These are phyloP conservation scores for Ceratosolen fusciceps DNA, from an alignment of 1,140 invertebrate genomes.

Conservation along the genomic window DNA sequence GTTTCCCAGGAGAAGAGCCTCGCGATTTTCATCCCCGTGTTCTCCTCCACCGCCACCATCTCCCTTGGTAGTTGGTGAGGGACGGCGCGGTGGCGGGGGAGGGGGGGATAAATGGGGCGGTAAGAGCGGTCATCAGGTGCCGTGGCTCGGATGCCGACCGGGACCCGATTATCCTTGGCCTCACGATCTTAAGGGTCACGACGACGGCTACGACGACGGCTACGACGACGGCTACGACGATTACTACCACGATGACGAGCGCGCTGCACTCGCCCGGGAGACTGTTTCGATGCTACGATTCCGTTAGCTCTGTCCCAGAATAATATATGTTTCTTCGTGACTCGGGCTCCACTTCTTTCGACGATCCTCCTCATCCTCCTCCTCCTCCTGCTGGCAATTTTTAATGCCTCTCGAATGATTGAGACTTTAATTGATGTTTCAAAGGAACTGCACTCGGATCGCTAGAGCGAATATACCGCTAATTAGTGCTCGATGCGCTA, in stretches of 20 bases:
- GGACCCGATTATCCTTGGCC: background rate
- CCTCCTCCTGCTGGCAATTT: background rate
- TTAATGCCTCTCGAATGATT: background rate
- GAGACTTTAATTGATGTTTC: background rate
- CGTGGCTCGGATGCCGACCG: too few species aligned
- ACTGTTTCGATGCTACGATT: background rate
- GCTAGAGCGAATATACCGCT: background rate
- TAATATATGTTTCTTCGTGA: conserved; percentile 17
- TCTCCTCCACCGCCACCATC: too few species aligned
- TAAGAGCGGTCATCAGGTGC: too few species aligned
- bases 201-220: too few species aligned
- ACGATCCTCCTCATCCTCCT: background rate
- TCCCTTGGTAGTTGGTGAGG: too few species aligned
- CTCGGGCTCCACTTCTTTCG: conserved; percentile 6
- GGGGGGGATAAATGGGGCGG: too few species aligned
- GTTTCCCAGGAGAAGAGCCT: too few species aligned
- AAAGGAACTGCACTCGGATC: background rate
- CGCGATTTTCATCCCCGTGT: too few species aligned
- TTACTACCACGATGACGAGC: background rate
- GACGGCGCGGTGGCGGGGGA: too few species aligned
- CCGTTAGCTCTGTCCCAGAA: conserved; percentile 20
- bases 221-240: background rate
- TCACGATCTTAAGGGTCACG: background rate
- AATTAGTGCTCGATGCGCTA: background rate
- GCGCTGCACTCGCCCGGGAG: background rate